phyloP scores from a whole-genome alignment of 2,888 invertebrate genomes.

The Mythimna ferrago region DNA sequence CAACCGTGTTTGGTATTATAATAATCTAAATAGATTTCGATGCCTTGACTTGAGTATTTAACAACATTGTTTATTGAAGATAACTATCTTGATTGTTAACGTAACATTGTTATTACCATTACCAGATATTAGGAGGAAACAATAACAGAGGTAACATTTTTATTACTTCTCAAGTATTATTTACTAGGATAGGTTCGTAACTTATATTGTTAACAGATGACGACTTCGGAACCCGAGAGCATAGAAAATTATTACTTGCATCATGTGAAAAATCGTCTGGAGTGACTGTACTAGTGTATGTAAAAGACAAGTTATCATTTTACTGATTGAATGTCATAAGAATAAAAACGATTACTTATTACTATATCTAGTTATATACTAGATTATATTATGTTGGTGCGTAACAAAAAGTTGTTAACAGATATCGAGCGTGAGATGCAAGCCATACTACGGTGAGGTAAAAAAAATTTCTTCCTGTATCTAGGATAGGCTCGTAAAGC shows the following conservation, averaged over 20 bases:
- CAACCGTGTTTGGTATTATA: not conserved
- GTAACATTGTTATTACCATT: not conserved
- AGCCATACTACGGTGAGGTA: conserved; percentile 27
- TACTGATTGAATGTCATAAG: not conserved
- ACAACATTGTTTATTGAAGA: conserved; percentile 2
- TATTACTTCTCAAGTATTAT: not conserved
- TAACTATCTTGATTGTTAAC: not conserved
- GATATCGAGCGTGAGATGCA: conserved; percentile 19
- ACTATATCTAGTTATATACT: not conserved
- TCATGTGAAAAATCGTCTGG: conserved; percentile 2
- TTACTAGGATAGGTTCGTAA: conserved; percentile 35
- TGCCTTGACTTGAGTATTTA: not conserved
- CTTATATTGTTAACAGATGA: conserved; percentile 50
- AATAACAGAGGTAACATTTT: conserved; percentile 12
- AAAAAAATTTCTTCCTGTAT: not conserved
- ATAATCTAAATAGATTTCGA: not conserved
- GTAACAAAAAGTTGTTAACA: conserved; percentile 50
- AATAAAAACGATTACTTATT: not conserved
- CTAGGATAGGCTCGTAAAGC: conserved; percentile 38
- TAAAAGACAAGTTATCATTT: conserved; percentile 20
- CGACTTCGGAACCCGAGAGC: not conserved
- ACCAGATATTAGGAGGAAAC: not conserved
- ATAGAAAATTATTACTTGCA: not conserved
- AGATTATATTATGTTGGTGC: conserved; percentile 24
- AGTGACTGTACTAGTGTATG: conserved; percentile 28